Percentiles rank a stretch among this genome's conserved stretches.
phyloP scores from a whole-genome alignment of 1,140 invertebrate genomes.

The Tribolium madens region DNA sequence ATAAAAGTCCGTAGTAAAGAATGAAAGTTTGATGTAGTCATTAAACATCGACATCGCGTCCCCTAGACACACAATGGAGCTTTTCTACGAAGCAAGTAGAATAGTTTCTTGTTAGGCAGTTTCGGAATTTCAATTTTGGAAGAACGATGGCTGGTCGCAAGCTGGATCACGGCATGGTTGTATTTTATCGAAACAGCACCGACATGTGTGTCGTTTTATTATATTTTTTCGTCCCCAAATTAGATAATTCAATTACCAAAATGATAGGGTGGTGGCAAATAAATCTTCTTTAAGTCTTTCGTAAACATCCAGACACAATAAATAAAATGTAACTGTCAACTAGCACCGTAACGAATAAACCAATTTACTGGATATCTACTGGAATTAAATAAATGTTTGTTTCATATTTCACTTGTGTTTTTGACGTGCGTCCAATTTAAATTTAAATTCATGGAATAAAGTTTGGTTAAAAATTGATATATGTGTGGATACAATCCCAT shows the following conservation, averaged over 20 bases:
- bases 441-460: constrained; percentile 31
- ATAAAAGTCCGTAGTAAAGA: not conserved
- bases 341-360: constrained; percentile 3
- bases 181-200: constrained; percentile 12
- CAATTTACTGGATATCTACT: not conserved
- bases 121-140: constrained; percentile 15
- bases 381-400: constrained; percentile 28
- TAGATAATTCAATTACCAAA: not conserved
- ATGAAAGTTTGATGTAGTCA: not conserved
- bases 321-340: not conserved
- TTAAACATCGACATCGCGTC: not conserved
- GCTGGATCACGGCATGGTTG: not conserved
- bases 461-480: constrained; percentile 27
- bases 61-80: not conserved
- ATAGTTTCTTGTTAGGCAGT: too few species aligned
- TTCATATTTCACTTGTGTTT: constrained; percentile 30
- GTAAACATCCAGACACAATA: constrained; percentile 1
- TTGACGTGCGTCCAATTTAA: constrained; percentile 23
- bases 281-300: constrained; percentile 9
- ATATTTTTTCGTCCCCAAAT: not conserved
- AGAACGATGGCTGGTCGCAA: not conserved
- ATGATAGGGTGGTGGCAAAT: not conserved
- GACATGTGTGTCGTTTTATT: not conserved
- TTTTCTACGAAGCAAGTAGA: not conserved
- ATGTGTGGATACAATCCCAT: constrained; percentile 32